Evolutionary conservation across 2,888 invertebrate genomes (phyloP).

Genomic region (Mystacides longicornis): DNA sequence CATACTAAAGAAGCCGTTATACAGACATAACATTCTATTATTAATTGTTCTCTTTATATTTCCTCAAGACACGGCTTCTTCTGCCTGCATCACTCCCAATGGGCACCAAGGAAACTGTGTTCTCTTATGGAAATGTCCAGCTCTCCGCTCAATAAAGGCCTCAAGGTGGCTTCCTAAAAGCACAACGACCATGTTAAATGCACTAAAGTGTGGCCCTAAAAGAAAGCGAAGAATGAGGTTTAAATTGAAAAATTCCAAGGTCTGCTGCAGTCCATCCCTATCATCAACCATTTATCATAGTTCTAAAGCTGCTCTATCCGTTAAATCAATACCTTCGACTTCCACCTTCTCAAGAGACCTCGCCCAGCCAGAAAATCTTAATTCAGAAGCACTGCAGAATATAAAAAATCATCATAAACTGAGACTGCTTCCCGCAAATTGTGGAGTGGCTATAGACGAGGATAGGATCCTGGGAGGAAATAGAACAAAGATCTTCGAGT

Average conservation of each 20-base stretch:
- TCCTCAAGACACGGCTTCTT: too few species aligned
- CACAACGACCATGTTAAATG: not conserved
- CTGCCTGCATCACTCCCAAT: not conserved
- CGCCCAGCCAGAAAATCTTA: not conserved
- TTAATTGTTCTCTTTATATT: too few species aligned
- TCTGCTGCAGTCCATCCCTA: too few species aligned
- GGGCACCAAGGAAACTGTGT: not conserved
- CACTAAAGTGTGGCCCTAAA: not conserved
- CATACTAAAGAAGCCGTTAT: too few species aligned
- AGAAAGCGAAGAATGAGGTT: too few species aligned
- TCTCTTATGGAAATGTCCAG: not conserved
- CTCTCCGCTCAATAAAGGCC: not conserved
- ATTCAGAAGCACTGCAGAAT: not conserved
- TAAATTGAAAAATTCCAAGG: too few species aligned
- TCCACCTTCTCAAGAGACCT: too few species aligned
- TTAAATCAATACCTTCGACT: too few species aligned
- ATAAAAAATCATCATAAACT: not conserved
- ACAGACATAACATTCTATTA: too few species aligned
- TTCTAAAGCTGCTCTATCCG: too few species aligned
- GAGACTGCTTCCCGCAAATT: not conserved
- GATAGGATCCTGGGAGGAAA: slow-evolving; percentile 57
- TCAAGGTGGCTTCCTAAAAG: not conserved
- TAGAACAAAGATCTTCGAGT: slow-evolving; percentile 53
- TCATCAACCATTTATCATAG: too few species aligned
- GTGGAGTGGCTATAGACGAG: too few species aligned